Evolutionary conservation across 2,797 vertebrate species (phyloP).

Genomic region (Loris lydekkerianus): DNA sequence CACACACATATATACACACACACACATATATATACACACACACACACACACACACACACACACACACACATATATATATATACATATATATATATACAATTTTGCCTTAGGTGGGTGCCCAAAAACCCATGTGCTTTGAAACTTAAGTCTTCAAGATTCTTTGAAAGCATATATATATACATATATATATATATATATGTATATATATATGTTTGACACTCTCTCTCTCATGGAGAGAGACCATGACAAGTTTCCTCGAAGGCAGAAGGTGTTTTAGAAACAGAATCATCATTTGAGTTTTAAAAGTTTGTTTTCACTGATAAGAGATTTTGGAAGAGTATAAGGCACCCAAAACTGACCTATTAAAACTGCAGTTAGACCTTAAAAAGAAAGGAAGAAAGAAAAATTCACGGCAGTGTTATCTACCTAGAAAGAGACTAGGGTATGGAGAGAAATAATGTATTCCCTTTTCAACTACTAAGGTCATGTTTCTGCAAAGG

Average conservation of each 20-base stretch:
- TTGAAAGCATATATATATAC: too few species aligned
- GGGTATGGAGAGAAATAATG: background rate
- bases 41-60: too few species aligned
- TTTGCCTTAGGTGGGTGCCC: too few species aligned
- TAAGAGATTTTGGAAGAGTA: background rate
- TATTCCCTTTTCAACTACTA: background rate
- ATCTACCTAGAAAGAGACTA: background rate
- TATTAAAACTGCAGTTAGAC: background rate
- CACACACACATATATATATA: too few species aligned
- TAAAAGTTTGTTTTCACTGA: background rate
- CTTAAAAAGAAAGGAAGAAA: background rate
- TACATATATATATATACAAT: too few species aligned
- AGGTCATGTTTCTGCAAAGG: background rate
- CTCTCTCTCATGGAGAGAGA: background rate
- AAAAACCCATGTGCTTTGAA: too few species aligned
- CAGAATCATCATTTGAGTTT: background rate
- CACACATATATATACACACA: rapidly evolving
- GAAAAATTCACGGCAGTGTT: background rate
- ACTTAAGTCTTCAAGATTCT: too few species aligned
- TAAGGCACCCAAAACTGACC: background rate
- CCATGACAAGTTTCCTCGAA: background rate
- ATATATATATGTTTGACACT: too few species aligned
- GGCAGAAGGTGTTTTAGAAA: background rate
- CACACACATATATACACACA: too few species aligned
- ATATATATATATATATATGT: too few species aligned